Evolutionary conservation across 2,113 vertebrate species (phyloP).

Genomic region (Pollachius pollachius): DNA sequence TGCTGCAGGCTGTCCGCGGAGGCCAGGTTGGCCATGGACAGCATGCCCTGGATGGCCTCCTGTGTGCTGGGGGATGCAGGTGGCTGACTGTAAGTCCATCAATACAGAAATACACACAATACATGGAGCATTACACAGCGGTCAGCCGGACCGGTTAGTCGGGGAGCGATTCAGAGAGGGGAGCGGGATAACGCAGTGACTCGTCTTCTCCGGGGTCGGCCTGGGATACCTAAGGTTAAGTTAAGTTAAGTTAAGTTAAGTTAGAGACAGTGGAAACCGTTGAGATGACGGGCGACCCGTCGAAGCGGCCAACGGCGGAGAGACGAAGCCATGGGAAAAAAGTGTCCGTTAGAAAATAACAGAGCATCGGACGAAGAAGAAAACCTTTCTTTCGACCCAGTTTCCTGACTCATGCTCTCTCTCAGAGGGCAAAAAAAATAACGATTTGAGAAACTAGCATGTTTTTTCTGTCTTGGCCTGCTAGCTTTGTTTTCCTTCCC

Average conservation of each 20-base stretch:
- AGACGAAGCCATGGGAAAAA: constrained; percentile 39
- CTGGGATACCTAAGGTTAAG: too few relatives aligned
- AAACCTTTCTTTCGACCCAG: constrained; percentile 19
- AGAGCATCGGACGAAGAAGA: constrained; percentile 6
- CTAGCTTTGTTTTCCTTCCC: constrained; percentile 6
- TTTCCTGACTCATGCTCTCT: constrained; percentile 28
- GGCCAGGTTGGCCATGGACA: constrained; percentile 98
- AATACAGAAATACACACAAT: constrained; percentile 74
- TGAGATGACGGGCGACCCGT: too few relatives aligned
- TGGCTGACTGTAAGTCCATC: constrained; percentile 86
- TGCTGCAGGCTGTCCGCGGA: constrained; percentile 91
- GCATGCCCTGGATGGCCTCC: constrained; percentile 99
- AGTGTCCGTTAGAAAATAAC: constrained; percentile 42
- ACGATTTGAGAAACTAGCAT: constrained; percentile 72
- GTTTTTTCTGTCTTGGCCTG: constrained; percentile 66
- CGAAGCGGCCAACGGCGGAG: constrained; percentile 11
- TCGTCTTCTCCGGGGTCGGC: background rate
- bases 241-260: too few relatives aligned
- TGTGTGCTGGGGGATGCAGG: constrained; percentile 98
- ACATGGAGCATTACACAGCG: constrained; percentile 66
- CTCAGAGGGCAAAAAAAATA: constrained; percentile 53
- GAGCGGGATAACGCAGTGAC: constrained; percentile 30
- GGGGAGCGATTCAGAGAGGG: constrained; percentile 13
- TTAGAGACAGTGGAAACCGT: too few relatives aligned
- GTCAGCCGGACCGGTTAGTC: constrained; percentile 33